Percentiles rank a stretch among this genome's conserved stretches.
These are phyloP conservation scores for Tenthredo livida DNA, from an alignment of 2,888 invertebrate species.

Conservation along the genomic window DNA sequence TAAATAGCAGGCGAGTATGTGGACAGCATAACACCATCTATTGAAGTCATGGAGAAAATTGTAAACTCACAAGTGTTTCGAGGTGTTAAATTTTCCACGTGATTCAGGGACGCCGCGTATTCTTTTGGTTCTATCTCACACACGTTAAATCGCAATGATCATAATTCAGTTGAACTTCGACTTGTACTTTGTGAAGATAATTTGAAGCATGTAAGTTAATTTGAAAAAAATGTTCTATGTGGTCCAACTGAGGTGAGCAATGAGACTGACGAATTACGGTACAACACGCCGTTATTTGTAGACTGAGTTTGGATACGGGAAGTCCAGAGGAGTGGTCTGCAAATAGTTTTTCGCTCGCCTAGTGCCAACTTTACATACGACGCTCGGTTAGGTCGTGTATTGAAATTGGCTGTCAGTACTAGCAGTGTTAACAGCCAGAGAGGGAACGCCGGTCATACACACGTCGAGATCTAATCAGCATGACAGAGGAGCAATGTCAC, in stretches of 20 bases:
- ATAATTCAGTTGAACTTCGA: not conserved
- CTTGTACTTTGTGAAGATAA: not conserved
- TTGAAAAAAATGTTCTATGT: not conserved
- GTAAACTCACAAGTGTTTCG: not conserved
- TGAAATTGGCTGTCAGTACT: slow-evolving; percentile 1
- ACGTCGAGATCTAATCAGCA: slow-evolving; percentile 39
- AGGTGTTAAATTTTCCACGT: not conserved
- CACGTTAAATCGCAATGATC: not conserved
- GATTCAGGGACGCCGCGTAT: not conserved
- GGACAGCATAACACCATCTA: no score
- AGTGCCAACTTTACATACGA: not conserved
- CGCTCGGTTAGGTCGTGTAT: not conserved
- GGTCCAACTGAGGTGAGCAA: not conserved
- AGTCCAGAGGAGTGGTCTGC: not conserved
- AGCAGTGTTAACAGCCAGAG: not conserved
- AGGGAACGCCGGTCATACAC: slow-evolving; percentile 17
- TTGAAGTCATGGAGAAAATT: not conserved
- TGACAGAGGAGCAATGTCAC: slow-evolving; percentile 29
- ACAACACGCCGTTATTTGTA: not conserved
- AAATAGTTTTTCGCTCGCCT: slow-evolving; percentile 1
- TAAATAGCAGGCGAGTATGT: no score
- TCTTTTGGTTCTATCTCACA: not conserved
- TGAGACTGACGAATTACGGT: slow-evolving; percentile 10
- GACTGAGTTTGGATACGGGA: not conserved
- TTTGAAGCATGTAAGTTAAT: not conserved